Base-by-base conservation (phyloP, 2,888 invertebrate genomes). In the Syrphus vitripennis region DNA sequence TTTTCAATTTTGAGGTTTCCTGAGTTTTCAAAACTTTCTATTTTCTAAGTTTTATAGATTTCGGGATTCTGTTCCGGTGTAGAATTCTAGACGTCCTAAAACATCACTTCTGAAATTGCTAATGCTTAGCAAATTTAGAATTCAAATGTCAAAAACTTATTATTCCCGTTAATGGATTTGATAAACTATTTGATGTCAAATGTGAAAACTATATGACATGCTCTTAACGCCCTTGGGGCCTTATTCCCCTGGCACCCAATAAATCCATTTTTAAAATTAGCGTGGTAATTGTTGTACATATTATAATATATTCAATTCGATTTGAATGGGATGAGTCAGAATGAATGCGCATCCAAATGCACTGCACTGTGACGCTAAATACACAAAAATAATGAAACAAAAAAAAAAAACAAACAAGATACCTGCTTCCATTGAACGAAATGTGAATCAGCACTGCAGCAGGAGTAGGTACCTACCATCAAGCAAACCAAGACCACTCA, bases 241-340 rank as follows among this genome's bases (percentile, higher is more conserved):
- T 21, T n/a, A 9, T n/a, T n/a, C n/a, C n/a, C n/a, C 9, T 37
- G 21, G 1, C 1, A 4, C 12, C 1, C 3, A 1, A 26, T 10
- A 34, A 59, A 7, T 34, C 55, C 55, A 24, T 59, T n/a, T n/a
- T n/a, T n/a, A n/a, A n/a, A n/a, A n/a, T n/a, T n/a, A n/a, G 34
- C 45, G 19, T 19, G 59, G 3, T 37, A 21, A 12, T 34, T 59
- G 59, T 37, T 59, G 19, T 65, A 10, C n/a, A n/a, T n/a, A n/a
- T n/a, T n/a, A n/a, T n/a, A n/a, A n/a, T 42, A 26, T 42, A 21
- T 59, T 45, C 24, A 16, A 63, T 65, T 65, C 19, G 31, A 53
- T 55, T 42, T 57, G 21, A 42, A 59, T 50, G 59, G 40, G 50
- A 80, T 80, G 79, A 80, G 48, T 80, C 79, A 74, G 65, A 34